Base-by-base conservation (phyloP, 2,797 vertebrate species). In the Sebastes melanostomus region DNA sequence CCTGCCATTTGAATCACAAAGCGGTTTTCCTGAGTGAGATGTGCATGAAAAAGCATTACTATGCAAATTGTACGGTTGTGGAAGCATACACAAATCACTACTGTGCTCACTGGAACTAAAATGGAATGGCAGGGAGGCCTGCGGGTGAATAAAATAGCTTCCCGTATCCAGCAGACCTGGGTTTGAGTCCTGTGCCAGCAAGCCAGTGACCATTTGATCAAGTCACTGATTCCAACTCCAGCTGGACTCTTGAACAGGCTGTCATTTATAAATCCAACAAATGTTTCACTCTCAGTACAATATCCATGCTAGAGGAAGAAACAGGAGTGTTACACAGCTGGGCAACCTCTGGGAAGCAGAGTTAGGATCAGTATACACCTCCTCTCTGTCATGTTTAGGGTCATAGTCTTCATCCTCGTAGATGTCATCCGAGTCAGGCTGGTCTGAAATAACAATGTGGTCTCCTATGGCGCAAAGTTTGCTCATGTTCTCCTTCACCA, bases 401-500 rank as follows among this genome's bases (percentile, higher is more conserved):
- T 96, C 94, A 10, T 96, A 93, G 56, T 96, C 91, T 46, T 96
- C 95, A 6, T 96, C 94, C 77, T 95, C 94, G 1, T 96, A 96
- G 1, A 75, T 9, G 32, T 95, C 92, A 10, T 96, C 96, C 13
- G 56, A 67, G 0, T 93, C 90, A 1, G 94, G 88, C 65, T 92
- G 94, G 75, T 95, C 93, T 13, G 89, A 75, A 12, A 88, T 69
- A 0, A 89, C 84, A 6, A 75, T 75, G 68, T 88, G 90, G 66
- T 95, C 94, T n/a, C 93, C 94, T 0, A 95, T 89, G 30, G 89
- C 78, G 77, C 96, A 97, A 2, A 96, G 95, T 32, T 91, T 93
- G 65, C 90, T 93, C 96, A 97, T 96, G 92, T 96, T 96, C 75
- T 95, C 95, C 83, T 97, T 96, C 62, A 96, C 95, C 88, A 96